Evolutionary conservation across 2,113 vertebrate species (phyloP), one percentile per base, ranked within the genome.

Genomic region (Scatophagus argus): DNA sequence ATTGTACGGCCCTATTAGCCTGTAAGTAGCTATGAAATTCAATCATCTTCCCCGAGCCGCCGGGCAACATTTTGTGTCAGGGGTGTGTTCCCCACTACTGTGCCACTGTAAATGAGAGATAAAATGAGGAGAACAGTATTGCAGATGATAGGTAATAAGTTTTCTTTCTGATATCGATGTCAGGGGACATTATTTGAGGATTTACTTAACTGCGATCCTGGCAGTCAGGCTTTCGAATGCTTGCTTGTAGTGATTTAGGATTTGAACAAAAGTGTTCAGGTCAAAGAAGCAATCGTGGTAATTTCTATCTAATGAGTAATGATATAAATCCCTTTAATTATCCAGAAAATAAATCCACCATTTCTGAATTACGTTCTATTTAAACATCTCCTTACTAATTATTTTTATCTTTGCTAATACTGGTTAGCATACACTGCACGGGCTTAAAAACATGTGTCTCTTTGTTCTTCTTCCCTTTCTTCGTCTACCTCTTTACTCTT

Each of bases 21-120:
- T 62, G 87, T 91, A 93, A 91, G 93, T 92, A 94, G 93, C 90
- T 92, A 90, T 93, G 92, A 96, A 95, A 95, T 93, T 94, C 92
- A 95, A 93, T 95, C 90, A 92, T 90, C 87, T 88, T 88, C 91
- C 89, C 34, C 10, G 13, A 88, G 91, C 93, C 93, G 93, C 70
- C 68, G 93, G 94, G 91, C 91, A 92, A 93, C 82, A 88, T 90
- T 95, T 85, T 82, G 81, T 89, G 89, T 85, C 87, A 86, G 85
- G 77, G 72, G 86, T 41, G 84, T 65, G 82, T 81, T 86, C 82
- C 69, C 80, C 75, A 62, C 44, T 61, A 34, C 82, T 64, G 54
- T 9, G 77, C 77, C 6, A 12, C 19, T 4, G 41, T 81, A 79
- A 83, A 87, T 83, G 84, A 84, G 89, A 87, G 81, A 86, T 79